Conservation (phyloP, 2,113 vertebrate genomes). For the Cyrtonyx montezumae region DNA sequence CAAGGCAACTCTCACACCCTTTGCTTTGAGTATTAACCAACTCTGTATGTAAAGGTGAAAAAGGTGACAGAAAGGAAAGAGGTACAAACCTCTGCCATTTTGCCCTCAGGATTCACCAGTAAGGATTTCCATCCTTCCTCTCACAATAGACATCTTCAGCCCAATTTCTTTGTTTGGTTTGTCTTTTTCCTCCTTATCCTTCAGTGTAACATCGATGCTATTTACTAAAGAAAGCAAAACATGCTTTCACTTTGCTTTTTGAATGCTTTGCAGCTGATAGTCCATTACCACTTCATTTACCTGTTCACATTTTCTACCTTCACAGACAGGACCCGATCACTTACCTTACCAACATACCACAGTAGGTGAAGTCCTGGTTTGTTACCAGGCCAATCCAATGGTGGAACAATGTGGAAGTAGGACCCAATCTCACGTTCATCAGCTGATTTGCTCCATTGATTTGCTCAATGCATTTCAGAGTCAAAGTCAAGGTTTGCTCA, state of each 20-base stretch:
- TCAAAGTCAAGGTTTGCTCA: neutral
- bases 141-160: neutral
- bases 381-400: neutral
- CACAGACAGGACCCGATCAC: neutral
- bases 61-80: neutral
- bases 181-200: neutral
- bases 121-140: neutral
- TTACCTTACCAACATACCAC: neutral
- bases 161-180: neutral
- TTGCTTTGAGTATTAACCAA: neutral
- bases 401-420: neutral
- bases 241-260: neutral
- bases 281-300: neutral
- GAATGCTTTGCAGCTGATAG: neutral
- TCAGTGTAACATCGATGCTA: neutral
- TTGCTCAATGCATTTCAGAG: neutral
- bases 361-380: neutral
- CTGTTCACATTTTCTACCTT: neutral
- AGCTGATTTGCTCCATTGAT: neutral
- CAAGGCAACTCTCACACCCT: neutral
- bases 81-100: neutral
- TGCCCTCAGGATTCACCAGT: neutral
- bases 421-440: neutral
- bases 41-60: neutral
- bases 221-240: neutral